phyloP scores from a whole-genome alignment of 2,113 vertebrate species.

The Epinephelus moara region DNA sequence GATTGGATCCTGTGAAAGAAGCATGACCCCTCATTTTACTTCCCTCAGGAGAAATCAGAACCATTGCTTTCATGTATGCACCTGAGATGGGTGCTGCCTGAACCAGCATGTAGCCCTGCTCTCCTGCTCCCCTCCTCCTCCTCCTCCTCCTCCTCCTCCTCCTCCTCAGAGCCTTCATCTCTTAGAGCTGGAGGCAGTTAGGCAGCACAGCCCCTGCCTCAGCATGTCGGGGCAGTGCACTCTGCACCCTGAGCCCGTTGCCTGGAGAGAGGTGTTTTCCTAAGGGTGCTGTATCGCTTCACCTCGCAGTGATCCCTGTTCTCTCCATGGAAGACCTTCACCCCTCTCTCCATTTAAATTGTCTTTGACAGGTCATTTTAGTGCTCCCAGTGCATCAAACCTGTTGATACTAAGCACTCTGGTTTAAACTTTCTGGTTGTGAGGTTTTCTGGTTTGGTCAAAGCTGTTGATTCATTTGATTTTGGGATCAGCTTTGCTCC shows the following conservation, averaged over 20 bases:
- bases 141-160: background rate
- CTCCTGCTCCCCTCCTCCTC: background rate
- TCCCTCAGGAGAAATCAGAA: background rate
- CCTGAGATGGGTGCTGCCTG: constrained; percentile 29
- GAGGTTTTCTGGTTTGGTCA: background rate
- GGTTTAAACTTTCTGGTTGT: background rate
- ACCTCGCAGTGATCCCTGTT: constrained; percentile 8
- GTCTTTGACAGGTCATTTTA: background rate
- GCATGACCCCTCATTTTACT: background rate
- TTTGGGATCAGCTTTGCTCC: background rate
- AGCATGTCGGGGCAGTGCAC: constrained; percentile 65
- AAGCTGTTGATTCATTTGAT: background rate
- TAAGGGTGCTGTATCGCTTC: constrained; percentile 17
- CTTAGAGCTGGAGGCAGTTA: constrained; percentile 56
- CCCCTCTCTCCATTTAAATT: background rate
- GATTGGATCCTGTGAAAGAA: background rate
- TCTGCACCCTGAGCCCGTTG: constrained; percentile 31
- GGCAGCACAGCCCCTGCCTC: constrained; percentile 56
- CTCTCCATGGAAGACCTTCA: background rate
- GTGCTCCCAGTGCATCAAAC: background rate
- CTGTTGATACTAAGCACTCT: background rate
- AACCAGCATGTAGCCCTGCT: constrained; percentile 33
- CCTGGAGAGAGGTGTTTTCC: constrained; percentile 34
- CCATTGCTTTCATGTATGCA: constrained; percentile 1
- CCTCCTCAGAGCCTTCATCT: constrained; percentile 25